These are phyloP conservation scores for Bathynomus jamesi DNA, from an alignment of 1,140 invertebrate species.

Conservation along the genomic window DNA sequence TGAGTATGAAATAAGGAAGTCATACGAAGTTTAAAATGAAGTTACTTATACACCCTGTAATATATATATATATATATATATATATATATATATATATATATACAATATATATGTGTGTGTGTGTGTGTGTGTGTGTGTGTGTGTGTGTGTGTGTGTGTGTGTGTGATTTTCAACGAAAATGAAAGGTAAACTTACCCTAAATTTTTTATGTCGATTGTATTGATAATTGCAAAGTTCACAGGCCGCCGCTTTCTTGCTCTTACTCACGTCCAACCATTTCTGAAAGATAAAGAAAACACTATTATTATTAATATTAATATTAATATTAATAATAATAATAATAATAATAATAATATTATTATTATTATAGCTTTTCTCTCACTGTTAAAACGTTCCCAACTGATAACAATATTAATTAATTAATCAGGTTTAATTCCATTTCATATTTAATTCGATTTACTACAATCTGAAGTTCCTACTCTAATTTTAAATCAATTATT, in stretches of 20 bases:
- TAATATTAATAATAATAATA: conserved; percentile 1
- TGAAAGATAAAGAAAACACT: conserved; percentile 39
- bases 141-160: neutral
- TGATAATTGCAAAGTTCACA: conserved; percentile 53
- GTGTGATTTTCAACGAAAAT: neutral
- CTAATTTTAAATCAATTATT: too few species aligned
- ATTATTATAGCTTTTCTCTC: too few species aligned
- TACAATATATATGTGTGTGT: neutral
- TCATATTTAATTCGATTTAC: too few species aligned
- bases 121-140: neutral
- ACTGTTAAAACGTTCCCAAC: too few species aligned
- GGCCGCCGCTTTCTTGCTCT: conserved; percentile 45
- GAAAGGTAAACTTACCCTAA: conserved; percentile 45
- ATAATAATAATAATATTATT: neutral
- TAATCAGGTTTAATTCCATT: too few species aligned
- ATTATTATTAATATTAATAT: neutral
- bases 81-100: neutral
- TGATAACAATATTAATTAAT: neutral
- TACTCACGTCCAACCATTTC: conserved; percentile 52
- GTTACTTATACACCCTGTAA: neutral
- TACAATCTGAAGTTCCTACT: too few species aligned
- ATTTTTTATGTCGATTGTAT: conserved; percentile 50
- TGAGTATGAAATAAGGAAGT: too few species aligned
- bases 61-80: conserved; percentile 12
- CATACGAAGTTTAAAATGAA: neutral